Base-by-base conservation (phyloP, 1,140 invertebrate genomes). In the Drosophila willistoni region DNA sequence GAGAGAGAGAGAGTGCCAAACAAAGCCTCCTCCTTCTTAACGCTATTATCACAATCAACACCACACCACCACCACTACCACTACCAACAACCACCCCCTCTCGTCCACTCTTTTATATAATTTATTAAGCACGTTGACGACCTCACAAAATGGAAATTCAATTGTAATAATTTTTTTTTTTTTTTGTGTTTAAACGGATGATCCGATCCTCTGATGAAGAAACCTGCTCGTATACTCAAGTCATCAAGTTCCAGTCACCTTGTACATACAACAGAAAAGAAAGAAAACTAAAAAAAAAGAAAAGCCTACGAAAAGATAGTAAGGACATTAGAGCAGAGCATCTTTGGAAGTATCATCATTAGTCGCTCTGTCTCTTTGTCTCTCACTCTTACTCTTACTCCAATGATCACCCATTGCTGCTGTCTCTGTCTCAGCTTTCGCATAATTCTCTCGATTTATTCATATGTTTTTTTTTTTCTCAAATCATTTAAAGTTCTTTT, bases 61-160 rank as follows among this genome's bases (percentile, higher is more conserved):
- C 94, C 34, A 95, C 25, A 93, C 44, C 94, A 93, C 29, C 95
- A 14, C 95, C 95, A 62, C 93, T 71, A 95, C 94, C 29, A 95
- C 17, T 93, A 36, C 94, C 95, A 94, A 95, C 13, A 93, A 68
- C 95, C 95, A 62, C 93, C 71, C 94, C 95, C 94, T 95, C 13
- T 93, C 68, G 95, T 93, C 93, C 96, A 96, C 92, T 98, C 96
- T 87, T 71, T 71, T 97, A 97, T 34, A 97, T 34, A 98, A 98
- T 95, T 98, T 98, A 86, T 97, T 98, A 93, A 98, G 77, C 97
- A 98, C 72, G 80, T 83, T 83, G 80, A 83, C 80, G 77, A 83
- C 76, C 72, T 82, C 71, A 86, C 55, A 64, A 67, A 17, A 98
- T 93, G 98, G 98, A 7, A 98, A 98, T 55, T 95, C 93, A 99